Evolutionary conservation across 2,113 vertebrate genomes (phyloP).

Genomic region (Callipepla californica): DNA sequence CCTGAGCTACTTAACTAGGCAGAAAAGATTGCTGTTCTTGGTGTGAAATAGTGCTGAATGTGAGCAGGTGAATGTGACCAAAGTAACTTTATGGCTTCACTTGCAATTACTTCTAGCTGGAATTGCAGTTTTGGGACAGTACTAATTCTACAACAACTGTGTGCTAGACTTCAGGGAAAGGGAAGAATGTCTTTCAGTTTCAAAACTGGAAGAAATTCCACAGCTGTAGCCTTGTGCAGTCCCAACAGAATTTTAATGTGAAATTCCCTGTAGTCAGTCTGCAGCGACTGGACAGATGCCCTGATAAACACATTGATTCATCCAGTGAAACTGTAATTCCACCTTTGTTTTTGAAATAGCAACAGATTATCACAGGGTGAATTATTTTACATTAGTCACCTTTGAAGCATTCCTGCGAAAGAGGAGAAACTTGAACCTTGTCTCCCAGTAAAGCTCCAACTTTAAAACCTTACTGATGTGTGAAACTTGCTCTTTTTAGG

Average conservation of each 20-base stretch:
- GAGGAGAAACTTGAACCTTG: not conserved
- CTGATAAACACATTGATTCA: not conserved
- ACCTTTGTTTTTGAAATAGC: not conserved
- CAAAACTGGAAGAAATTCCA: not conserved
- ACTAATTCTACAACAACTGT: not conserved
- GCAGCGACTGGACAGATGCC: not conserved
- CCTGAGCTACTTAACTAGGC: not conserved
- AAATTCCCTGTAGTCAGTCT: not conserved
- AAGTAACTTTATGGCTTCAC: not conserved
- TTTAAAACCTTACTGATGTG: not conserved
- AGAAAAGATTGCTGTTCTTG: slow-evolving; percentile 24
- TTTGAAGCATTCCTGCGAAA: not conserved
- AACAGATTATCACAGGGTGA: not conserved
- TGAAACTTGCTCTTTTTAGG: not conserved
- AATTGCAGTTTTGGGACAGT: not conserved
- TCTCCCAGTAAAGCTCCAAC: not conserved
- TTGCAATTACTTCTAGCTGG: not conserved
- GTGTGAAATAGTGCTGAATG: slow-evolving; percentile 27
- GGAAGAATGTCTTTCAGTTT: not conserved
- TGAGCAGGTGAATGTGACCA: slow-evolving; percentile 12
- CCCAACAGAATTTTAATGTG: not conserved
- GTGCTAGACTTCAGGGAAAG: not conserved
- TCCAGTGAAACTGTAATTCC: not conserved
- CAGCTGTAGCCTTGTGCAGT: not conserved
- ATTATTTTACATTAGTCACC: not conserved